Evolutionary conservation across 1,140 invertebrate genomes (phyloP).

Genomic region (Zelostemma sp.): DNA sequence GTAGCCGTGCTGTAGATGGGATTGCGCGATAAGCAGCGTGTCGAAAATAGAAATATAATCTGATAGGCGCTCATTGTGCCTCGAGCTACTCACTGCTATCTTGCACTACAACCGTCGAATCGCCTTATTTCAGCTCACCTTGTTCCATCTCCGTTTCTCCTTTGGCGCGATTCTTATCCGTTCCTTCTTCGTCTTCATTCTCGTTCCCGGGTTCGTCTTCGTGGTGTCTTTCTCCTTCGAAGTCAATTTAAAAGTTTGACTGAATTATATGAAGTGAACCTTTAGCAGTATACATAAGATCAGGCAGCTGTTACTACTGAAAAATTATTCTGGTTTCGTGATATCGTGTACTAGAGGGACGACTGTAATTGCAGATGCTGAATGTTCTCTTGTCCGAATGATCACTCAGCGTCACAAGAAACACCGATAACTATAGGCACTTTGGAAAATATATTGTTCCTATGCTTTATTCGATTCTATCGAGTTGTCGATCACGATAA

Average conservation of each 20-base stretch:
- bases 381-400: conserved; percentile 7
- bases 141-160: conserved; percentile 23
- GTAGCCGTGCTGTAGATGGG: conserved; percentile 66
- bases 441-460: no score
- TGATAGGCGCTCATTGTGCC: conserved; percentile 70
- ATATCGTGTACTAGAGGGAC: conserved; percentile 30
- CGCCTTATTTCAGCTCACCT: conserved; percentile 22
- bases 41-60: conserved; percentile 72
- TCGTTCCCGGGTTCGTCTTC: conserved; percentile 12
- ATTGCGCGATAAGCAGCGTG: conserved; percentile 67
- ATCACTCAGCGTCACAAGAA: conserved; percentile 12
- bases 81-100: conserved; percentile 62
- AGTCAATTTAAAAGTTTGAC: conserved; percentile 44
- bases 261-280: conserved; percentile 32
- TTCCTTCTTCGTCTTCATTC: conserved; percentile 25
- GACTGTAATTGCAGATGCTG: conserved; percentile 28
- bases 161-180: conserved; percentile 29
- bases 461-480: no score
- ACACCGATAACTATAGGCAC: not conserved
- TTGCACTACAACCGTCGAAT: conserved; percentile 56
- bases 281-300: conserved; percentile 24
- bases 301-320: conserved; percentile 32
- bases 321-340: conserved; percentile 20
- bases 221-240: conserved; percentile 11
- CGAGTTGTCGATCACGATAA: no score